Base-by-base conservation (phyloP, 2,113 vertebrate species). In the Chunga burmeisteri region DNA sequence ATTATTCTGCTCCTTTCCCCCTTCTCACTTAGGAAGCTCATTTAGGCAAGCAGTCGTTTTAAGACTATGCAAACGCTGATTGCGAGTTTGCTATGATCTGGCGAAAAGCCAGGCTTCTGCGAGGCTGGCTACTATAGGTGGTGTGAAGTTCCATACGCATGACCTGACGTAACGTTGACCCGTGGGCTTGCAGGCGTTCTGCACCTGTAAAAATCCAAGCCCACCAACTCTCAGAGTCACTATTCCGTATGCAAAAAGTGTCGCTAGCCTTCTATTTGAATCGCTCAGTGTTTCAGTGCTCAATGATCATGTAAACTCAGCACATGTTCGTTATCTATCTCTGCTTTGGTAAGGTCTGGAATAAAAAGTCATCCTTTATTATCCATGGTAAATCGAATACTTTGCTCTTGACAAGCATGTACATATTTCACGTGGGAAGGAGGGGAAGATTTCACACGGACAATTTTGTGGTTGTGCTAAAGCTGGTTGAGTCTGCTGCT, bases 21-120 rank as follows among this genome's bases (percentile, higher is more conserved):
- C 55, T 78, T 91, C 88, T 88, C 83, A 49, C 73, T 93, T 42
- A 70, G 88, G 91, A 88, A 94, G 90, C 96, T 96, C 81, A 95
- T 96, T 97, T 96, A 96, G 80, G 89, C 95, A 93, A 97, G 87
- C 20, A 88, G 53, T 95, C 88, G 78, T 96, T 97, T 97, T 86
- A 97, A 92, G 89, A 95, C 70, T 65, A 93, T 80, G 87, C 52
- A 86, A 84, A 75, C 15, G 5, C 81, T 93, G 84, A 88, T 90
- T 97, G 80, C 88, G 83, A 53, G 53, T 93, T 96, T 95, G 58
- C 90, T 94, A 14, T 52, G 65, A 88, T 78, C 44, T 96, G 96
- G 94, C 91, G 88, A 86, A 73, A 74, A 81, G 81, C 87, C 97
- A 97, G 46, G 87, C 50, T 86, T 83, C 87, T 94, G 86, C 93